These are phyloP conservation scores for Elaphurus davidianus DNA, from an alignment of 2,113 vertebrate genomes.

Conservation along the genomic window DNA sequence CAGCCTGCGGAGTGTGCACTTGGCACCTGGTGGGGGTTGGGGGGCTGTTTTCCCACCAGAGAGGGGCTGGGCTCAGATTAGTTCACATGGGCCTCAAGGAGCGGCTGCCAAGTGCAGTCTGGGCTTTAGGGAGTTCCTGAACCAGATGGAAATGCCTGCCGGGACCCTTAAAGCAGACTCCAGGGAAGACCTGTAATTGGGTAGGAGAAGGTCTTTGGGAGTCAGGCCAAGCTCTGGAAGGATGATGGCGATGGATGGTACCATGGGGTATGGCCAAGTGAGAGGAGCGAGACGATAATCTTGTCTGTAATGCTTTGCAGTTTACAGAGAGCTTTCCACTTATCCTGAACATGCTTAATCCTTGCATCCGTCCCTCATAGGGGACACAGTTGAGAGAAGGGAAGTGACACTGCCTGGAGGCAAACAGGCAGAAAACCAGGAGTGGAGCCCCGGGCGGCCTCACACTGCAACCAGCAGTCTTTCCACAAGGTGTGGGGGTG, in stretches of 20 bases:
- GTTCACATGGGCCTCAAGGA: not conserved
- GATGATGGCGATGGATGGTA: not conserved
- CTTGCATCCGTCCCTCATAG: not conserved
- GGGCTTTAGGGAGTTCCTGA: not conserved
- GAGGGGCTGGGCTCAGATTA: not conserved
- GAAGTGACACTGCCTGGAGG: not conserved
- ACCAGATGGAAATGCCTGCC: not conserved
- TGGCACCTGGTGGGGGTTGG: not conserved
- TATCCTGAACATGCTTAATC: not conserved
- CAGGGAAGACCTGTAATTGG: not conserved
- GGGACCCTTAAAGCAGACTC: not conserved
- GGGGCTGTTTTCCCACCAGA: not conserved
- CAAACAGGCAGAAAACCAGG: slow-evolving; percentile 28
- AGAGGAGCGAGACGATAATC: not conserved
- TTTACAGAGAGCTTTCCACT: not conserved
- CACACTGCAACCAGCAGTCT: not conserved
- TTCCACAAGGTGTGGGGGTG: not conserved
- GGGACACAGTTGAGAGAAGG: not conserved
- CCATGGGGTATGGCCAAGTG: not conserved
- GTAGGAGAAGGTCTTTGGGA: slow-evolving; percentile 14
- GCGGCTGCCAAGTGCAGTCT: not conserved
- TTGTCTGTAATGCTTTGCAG: not conserved
- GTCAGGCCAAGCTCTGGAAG: not conserved
- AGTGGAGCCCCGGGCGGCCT: not conserved
- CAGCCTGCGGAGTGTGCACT: not conserved